Percentiles rank a stretch among this genome's conserved stretches.
These are phyloP conservation scores for Lindbergichthys nudifrons DNA, from an alignment of 2,797 vertebrate species.

Conservation along the genomic window DNA sequence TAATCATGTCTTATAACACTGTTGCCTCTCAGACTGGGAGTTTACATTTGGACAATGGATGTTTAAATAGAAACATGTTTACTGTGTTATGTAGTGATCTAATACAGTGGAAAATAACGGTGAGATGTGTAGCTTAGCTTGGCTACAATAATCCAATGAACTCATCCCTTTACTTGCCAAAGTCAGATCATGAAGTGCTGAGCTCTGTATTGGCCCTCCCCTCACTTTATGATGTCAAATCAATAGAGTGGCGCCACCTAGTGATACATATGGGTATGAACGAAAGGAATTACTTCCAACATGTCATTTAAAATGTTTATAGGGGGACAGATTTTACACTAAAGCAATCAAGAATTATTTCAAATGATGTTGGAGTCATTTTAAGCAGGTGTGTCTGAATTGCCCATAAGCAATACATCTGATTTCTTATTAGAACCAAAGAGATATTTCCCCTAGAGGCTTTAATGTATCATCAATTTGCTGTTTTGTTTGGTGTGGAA, in stretches of 20 bases:
- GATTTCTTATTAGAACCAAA: too few relatives aligned
- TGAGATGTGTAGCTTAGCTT: constrained; percentile 32
- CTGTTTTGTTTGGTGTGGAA: background rate
- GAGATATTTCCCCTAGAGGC: background rate
- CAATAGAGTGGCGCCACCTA: constrained; percentile 43
- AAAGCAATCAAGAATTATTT: background rate
- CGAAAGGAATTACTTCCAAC: background rate
- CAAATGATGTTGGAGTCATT: background rate
- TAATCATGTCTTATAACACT: constrained; percentile 32
- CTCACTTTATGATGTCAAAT: background rate
- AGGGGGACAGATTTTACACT: background rate
- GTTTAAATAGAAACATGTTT: constrained; percentile 36
- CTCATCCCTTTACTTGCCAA: constrained; percentile 45
- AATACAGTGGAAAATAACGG: constrained; percentile 21
- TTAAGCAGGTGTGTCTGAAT: background rate
- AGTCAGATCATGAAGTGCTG: constrained; percentile 26
- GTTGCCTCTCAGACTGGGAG: constrained; percentile 6
- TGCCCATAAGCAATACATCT: too few relatives aligned
- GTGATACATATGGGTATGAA: constrained; percentile 3
- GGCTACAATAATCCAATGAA: constrained; percentile 51
- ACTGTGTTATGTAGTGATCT: constrained; percentile 14
- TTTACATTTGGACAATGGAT: constrained; percentile 38
- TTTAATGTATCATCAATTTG: background rate
- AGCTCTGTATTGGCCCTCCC: background rate
- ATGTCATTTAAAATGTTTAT: background rate